Percentiles rank a stretch among this genome's conserved stretches.
These are phyloP conservation scores for Urophycis tenuis DNA, from an alignment of 2,797 vertebrate genomes.

Conservation along the genomic window DNA sequence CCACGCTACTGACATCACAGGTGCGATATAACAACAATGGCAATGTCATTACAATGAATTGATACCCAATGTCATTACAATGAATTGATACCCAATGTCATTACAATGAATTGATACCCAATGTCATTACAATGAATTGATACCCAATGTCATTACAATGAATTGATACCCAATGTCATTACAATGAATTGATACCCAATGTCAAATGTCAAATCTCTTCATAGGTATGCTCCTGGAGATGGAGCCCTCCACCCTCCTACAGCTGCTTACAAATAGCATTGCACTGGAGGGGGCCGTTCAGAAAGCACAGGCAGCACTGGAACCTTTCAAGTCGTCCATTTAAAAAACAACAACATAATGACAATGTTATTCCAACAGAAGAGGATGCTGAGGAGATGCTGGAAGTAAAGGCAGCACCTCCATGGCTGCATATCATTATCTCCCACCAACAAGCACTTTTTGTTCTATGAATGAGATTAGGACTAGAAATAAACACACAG, in stretches of 20 bases:
- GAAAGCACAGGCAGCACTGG: slow-evolving; percentile 68
- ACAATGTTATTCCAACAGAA: neutral
- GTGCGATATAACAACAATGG: slow-evolving; percentile 40
- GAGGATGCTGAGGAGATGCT: neutral
- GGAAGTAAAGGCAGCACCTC: neutral
- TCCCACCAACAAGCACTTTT: neutral
- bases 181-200: neutral
- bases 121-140: neutral
- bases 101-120: too few species aligned
- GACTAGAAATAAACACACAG: neutral
- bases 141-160: neutral
- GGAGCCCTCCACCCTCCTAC: slow-evolving; percentile 57
- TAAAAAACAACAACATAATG: neutral
- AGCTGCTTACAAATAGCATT: slow-evolving; percentile 60
- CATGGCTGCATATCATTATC: neutral
- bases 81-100: neutral
- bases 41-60: neutral
- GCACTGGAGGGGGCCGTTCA: slow-evolving; percentile 68
- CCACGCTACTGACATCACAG: slow-evolving; percentile 73
- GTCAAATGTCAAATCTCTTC: slow-evolving; percentile 14
- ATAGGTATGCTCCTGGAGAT: slow-evolving; percentile 78
- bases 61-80: neutral
- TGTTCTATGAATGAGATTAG: neutral
- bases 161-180: neutral
- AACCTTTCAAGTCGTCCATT: slow-evolving; percentile 27